Percentiles rank a stretch among this genome's conserved stretches.
Evolutionary conservation across 2,888 invertebrate genomes (phyloP).

Genomic region (Thymelicus acteon): DNA sequence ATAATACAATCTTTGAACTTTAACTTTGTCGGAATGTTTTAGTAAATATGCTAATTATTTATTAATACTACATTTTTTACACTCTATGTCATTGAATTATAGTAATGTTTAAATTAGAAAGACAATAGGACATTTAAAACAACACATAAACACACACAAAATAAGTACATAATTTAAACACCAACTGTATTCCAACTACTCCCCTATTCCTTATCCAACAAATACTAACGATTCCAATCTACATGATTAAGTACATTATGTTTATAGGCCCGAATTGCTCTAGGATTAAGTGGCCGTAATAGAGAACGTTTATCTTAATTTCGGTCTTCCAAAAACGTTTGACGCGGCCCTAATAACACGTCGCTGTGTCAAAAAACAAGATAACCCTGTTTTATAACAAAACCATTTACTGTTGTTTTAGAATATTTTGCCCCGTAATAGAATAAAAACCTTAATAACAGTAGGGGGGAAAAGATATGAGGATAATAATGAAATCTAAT

Average conservation of each 20-base stretch:
- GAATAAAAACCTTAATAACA: slow-evolving; percentile 35
- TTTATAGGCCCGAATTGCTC: slow-evolving; percentile 77
- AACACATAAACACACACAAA: too few species aligned
- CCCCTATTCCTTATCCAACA: slow-evolving; percentile 53
- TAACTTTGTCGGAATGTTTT: too few species aligned
- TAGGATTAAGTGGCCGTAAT: slow-evolving; percentile 78
- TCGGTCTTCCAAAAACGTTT: slow-evolving; percentile 76
- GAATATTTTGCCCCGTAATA: slow-evolving; percentile 22
- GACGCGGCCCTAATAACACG: slow-evolving; percentile 66
- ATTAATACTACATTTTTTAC: too few species aligned
- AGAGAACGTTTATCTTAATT: slow-evolving; percentile 80
- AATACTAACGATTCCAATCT: slow-evolving; percentile 61
- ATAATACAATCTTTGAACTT: too few species aligned
- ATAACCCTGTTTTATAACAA: slow-evolving; percentile 30
- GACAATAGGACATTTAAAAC: too few species aligned
- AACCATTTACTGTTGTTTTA: slow-evolving; percentile 26
- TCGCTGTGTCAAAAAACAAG: slow-evolving; percentile 35
- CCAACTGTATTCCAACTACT: slow-evolving; percentile 34
- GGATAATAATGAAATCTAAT: slow-evolving; percentile 38
- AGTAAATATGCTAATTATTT: too few species aligned
- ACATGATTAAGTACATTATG: slow-evolving; percentile 78
- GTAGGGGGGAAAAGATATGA: slow-evolving; percentile 32
- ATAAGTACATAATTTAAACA: slow-evolving; percentile 37
- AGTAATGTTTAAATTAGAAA: too few species aligned
- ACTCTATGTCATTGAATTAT: too few species aligned